These are phyloP conservation scores for Amyelois transitella DNA, from an alignment of 1,140 invertebrate species.

Conservation along the genomic window DNA sequence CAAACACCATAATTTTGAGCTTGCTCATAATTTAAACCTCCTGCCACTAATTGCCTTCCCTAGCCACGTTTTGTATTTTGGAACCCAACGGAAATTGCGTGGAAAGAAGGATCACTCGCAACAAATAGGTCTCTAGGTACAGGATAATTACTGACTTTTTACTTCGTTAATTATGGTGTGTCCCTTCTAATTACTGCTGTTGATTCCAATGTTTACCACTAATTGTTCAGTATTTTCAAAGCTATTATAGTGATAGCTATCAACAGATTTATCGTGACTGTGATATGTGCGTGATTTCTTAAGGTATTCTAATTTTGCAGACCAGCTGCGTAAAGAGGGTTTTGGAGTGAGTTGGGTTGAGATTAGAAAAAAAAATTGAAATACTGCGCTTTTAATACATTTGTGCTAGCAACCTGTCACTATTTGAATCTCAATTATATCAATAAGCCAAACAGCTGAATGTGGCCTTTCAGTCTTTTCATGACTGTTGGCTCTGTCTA, in stretches of 20 bases:
- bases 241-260: neutral
- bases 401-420: too few relatives aligned
- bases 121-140: slow-evolving; percentile 52
- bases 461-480: too few relatives aligned
- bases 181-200: slow-evolving; percentile 1
- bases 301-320: too few relatives aligned
- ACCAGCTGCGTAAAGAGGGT: too few relatives aligned
- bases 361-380: too few relatives aligned
- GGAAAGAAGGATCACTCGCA: slow-evolving; percentile 54
- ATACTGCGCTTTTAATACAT: too few relatives aligned
- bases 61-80: slow-evolving; percentile 43
- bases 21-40: slow-evolving; percentile 40
- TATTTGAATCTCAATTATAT: too few relatives aligned
- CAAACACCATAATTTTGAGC: slow-evolving; percentile 24
- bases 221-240: neutral
- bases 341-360: too few relatives aligned
- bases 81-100: slow-evolving; percentile 55
- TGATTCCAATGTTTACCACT: neutral
- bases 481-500: too few relatives aligned
- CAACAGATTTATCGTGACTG: neutral
- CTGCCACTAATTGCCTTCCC: slow-evolving; percentile 59
- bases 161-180: slow-evolving; percentile 19
- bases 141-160: slow-evolving; percentile 47
- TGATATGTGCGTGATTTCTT: too few relatives aligned
- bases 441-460: too few relatives aligned